Conservation (phyloP, 2,113 vertebrate species). For the Megalops atlanticus region DNA sequence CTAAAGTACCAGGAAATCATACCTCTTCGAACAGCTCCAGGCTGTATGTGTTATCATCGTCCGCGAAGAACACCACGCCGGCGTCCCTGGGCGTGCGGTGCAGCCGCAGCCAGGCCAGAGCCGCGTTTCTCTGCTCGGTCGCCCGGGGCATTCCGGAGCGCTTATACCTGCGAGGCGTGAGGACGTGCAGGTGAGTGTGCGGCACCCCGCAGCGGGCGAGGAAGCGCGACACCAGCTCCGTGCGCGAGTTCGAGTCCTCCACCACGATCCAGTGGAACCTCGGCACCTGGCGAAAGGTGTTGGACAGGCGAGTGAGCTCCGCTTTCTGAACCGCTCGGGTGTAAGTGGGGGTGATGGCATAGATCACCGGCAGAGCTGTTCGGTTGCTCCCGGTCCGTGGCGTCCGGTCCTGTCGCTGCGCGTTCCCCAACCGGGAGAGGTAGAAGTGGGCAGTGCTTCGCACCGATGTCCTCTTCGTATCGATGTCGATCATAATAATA, state of each 20-base stretch:
- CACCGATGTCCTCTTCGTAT: slow-evolving; percentile 70
- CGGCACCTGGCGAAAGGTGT: slow-evolving; percentile 92
- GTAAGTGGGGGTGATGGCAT: slow-evolving; percentile 95
- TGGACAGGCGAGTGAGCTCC: slow-evolving; percentile 90
- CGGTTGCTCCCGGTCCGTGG: slow-evolving; percentile 38
- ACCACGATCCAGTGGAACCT: slow-evolving; percentile 93
- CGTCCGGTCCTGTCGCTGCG: slow-evolving; percentile 49
- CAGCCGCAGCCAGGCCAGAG: slow-evolving; percentile 87
- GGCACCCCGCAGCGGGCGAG: slow-evolving; percentile 79
- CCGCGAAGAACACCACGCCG: slow-evolving; percentile 94
- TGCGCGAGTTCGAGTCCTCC: slow-evolving; percentile 84
- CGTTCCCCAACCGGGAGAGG: slow-evolving; percentile 45
- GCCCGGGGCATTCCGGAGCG: slow-evolving; percentile 88
- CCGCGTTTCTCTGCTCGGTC: slow-evolving; percentile 93
- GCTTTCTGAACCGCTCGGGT: slow-evolving; percentile 94
- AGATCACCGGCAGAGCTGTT: slow-evolving; percentile 78
- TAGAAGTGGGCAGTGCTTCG: slow-evolving; percentile 65
- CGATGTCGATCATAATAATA: slow-evolving; percentile 90
- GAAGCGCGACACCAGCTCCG: slow-evolving; percentile 87
- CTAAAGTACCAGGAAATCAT: slow-evolving; percentile 24
- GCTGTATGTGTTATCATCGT: slow-evolving; percentile 98
- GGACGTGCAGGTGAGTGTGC: slow-evolving; percentile 88
- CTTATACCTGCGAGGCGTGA: slow-evolving; percentile 93
- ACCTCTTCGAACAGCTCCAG: slow-evolving; percentile 98
- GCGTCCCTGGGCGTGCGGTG: slow-evolving; percentile 73